Evolutionary conservation across 2,888 invertebrate genomes (phyloP), one percentile per base, ranked within the genome.

Genomic region (Oxyteleia sp.): DNA sequence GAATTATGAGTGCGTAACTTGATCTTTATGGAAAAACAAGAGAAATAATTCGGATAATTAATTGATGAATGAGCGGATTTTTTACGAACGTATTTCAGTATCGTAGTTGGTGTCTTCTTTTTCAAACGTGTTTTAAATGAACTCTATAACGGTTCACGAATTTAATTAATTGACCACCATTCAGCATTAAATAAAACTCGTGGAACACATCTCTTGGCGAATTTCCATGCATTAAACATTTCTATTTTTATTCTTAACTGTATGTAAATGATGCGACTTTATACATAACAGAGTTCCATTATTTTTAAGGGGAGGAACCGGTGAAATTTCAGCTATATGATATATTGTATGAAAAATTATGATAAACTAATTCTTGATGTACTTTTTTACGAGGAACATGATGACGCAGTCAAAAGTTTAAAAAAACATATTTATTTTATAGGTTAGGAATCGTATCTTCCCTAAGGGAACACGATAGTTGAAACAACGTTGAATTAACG

Each of bases 111-210:
- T 23, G 66, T 51, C 51, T 41, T 41, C 59, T 55, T 64, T 57
- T 75, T 66, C 47, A 57, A 49, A 75, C 55, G 49, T 38, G 43
- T 47, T 66, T 76, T 68, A 68, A 76, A 38, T 51, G 47, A 51
- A 59, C 51, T 61, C 35, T 68, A 53, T 76, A 76, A 68, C 76
- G 76, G 76, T 61, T 43, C 45, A 35, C 41, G 61, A 68, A 76
- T 61, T 57, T 61, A 76, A 76, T 68, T 76, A 76, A 76, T 76
- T 68, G 68, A 51, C 49, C 38, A 47, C 57, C 41, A 64, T 57
- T 64, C 47, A 66, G 49, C 61, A 53, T 29, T 43, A 43, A 53
- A 72, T 61, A 29, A 66, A 72, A 61, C 43, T 53, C 13, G 16
- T 63, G 72, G 51, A 47, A 61, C 53, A 61, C 51, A 72, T 41